Percentiles rank a stretch among this genome's conserved stretches.
Conservation (phyloP, 2,113 vertebrate genomes). For the Oceanites oceanicus region DNA sequence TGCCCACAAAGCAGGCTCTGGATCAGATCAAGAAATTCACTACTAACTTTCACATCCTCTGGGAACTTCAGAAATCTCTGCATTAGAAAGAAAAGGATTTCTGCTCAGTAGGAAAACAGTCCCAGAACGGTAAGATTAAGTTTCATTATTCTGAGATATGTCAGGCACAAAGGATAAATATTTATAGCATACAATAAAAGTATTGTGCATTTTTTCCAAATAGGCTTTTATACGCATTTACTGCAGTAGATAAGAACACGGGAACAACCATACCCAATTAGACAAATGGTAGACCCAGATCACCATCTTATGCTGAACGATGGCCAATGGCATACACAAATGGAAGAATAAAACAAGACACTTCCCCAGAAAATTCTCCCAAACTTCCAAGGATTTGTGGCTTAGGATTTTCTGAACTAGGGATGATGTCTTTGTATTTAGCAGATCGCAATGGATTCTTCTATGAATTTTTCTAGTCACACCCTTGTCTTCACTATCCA, state of each 20-base stretch:
- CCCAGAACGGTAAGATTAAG: neutral
- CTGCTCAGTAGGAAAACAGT: neutral
- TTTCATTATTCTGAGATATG: neutral
- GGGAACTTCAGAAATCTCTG: slow-evolving; percentile 92
- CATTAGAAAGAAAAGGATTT: slow-evolving; percentile 43
- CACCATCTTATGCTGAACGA: neutral
- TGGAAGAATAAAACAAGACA: neutral
- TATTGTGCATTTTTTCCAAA: neutral
- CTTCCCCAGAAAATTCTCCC: neutral
- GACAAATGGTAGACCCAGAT: neutral
- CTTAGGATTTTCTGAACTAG: neutral
- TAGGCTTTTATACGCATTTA: neutral
- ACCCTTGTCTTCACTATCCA: neutral
- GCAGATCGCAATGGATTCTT: neutral
- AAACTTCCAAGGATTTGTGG: neutral
- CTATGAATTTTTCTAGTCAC: neutral
- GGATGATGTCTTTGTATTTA: neutral
- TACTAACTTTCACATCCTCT: slow-evolving; percentile 83
- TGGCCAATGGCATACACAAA: neutral
- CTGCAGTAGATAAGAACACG: neutral
- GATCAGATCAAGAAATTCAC: slow-evolving; percentile 87
- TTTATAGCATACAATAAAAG: neutral
- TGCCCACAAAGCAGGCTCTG: slow-evolving; percentile 88
- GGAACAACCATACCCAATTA: neutral
- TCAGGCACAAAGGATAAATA: neutral